Evolutionary conservation across 2,888 invertebrate species (phyloP), one percentile per base, ranked within the genome.

Genomic region (Lumbricus terrestris): DNA sequence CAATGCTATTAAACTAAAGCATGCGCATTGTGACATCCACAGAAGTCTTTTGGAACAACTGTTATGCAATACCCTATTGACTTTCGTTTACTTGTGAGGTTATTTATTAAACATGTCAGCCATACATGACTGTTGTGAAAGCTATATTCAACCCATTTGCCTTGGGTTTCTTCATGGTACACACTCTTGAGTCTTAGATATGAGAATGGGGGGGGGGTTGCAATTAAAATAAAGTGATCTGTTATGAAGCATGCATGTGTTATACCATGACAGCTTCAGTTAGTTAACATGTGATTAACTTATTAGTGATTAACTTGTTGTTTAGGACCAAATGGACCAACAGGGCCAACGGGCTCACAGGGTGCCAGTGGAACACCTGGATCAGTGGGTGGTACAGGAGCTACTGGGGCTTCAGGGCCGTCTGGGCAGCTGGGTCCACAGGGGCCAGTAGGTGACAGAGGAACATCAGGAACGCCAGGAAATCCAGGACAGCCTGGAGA

Each of bases 401-500:
- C 83, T 33, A 47, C 90, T 88, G 91, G 91, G 29, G 40, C 34
- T 82, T 18, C 89, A 83, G 92, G 92, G 47, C 89, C 91, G 16
- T 54, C 90, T 40, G 92, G 92, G n/a, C 90, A 90, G 82, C 33
- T 83, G 37, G 91, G 91, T 34, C 90, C 54, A 29, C 33, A 82
- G 35, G 92, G 92, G 34, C 37, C n/a, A 37, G 33, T 34, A 88
- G 92, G 92, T 82, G 90, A 89, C 29, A 54, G 38, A 34, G 92
- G 92, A 88, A 42, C 20, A 8, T 47, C 90, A 69, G 92, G 92
- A 20, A 29, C 88, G 33, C n/a, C 91, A n/a, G 91, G 91, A 47
- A 35, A 82, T 38, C 37, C 35, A 23, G 91, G 91, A 90, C 91
- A 54, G 40, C 89, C 38, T 35, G 91, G 90, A 29, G n/a, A 42